Evolutionary conservation across 2,113 vertebrate genomes (phyloP).

Genomic region (Protobothrops flavoviridis): DNA sequence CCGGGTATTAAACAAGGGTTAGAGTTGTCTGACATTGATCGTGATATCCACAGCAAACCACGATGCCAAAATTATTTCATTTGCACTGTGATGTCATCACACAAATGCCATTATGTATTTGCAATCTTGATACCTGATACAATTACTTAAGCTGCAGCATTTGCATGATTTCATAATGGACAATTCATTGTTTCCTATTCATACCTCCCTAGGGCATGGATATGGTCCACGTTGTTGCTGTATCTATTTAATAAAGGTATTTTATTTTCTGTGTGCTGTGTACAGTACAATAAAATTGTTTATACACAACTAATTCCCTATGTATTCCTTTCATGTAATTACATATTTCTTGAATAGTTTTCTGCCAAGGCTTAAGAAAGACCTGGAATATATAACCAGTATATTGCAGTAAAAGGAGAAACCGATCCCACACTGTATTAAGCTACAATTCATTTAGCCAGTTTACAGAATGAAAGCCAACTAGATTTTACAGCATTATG

Average conservation of each 20-base stretch:
- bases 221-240: not conserved
- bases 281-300: not conserved
- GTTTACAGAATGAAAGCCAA: not conserved
- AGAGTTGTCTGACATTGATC: not conserved
- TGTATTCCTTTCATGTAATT: not conserved
- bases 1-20: not conserved
- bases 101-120: not conserved
- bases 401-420: not conserved
- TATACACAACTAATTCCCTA: not conserved
- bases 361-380: not conserved
- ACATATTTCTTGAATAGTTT: no score
- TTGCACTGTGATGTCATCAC: not conserved
- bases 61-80: not conserved
- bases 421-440: not conserved
- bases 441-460: not conserved
- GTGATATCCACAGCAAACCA: not conserved
- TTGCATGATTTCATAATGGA: not conserved
- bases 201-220: not conserved
- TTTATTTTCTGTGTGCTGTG: not conserved
- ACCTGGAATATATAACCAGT: not conserved
- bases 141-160: not conserved
- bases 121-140: not conserved
- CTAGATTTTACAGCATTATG: not conserved
- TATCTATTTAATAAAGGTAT: not conserved
- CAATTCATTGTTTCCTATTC: not conserved